Evolutionary conservation across 2,888 invertebrate species (phyloP).

Genomic region (Monoplex corrugatus): DNA sequence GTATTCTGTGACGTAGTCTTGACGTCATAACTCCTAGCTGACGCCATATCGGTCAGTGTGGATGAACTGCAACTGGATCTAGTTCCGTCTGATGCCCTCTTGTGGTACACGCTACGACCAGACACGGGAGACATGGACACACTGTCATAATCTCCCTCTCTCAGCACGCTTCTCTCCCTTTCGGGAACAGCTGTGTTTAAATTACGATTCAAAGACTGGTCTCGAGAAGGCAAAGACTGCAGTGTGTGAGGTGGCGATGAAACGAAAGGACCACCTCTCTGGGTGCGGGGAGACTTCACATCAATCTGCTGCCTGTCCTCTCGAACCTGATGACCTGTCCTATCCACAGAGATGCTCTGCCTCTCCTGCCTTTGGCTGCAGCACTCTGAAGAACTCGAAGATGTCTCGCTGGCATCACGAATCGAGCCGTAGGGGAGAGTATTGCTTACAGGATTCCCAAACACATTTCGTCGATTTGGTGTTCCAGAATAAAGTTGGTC

Average conservation of each 20-base stretch:
- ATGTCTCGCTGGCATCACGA: too few species aligned
- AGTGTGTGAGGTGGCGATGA: background rate
- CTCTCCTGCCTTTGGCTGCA: background rate
- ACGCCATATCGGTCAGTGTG: slow-evolving; percentile 48
- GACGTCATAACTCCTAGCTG: too few species aligned
- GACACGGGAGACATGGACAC: slow-evolving; percentile 25
- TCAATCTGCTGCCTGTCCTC: slow-evolving; percentile 56
- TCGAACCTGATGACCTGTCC: slow-evolving; percentile 53
- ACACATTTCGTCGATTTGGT: too few species aligned
- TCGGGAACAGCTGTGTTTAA: background rate
- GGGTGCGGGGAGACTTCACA: slow-evolving; percentile 41
- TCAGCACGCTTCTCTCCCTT: too few species aligned
- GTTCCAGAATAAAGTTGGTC: too few species aligned
- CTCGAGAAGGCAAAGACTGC: too few species aligned
- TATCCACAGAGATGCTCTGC: slow-evolving; percentile 47
- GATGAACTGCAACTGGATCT: slow-evolving; percentile 48
- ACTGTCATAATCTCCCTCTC: background rate
- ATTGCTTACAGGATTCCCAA: too few species aligned
- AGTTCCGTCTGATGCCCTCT: slow-evolving; percentile 46
- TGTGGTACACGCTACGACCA: background rate
- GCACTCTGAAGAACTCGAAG: too few species aligned
- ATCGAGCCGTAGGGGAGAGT: too few species aligned
- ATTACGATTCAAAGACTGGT: background rate
- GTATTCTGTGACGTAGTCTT: too few species aligned
- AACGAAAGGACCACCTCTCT: background rate